phyloP scores from a whole-genome alignment of 2,888 invertebrate species.

The Dilophus febrilis region DNA sequence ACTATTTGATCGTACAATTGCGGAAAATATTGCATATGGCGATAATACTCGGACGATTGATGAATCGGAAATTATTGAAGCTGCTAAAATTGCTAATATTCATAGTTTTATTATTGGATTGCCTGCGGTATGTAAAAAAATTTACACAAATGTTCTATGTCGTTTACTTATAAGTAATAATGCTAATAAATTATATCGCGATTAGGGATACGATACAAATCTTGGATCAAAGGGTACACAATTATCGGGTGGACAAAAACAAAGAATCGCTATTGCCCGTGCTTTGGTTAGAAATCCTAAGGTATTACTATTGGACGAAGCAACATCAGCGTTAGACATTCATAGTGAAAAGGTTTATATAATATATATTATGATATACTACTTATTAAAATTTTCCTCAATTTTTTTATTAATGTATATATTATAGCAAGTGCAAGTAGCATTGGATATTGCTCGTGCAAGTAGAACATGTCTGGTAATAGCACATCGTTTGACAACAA shows the following conservation, averaged over 20 bases:
- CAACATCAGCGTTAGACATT: slow-evolving; percentile 62
- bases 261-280: slow-evolving; percentile 67
- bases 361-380: neutral
- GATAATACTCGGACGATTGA: slow-evolving; percentile 49
- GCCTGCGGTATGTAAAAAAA: slow-evolving; percentile 34
- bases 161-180: too few relatives aligned
- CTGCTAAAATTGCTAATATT: slow-evolving; percentile 61
- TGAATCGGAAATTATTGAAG: slow-evolving; percentile 54
- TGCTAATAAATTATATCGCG: too few relatives aligned
- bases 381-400: neutral
- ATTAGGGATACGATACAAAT: slow-evolving; percentile 53
- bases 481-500: slow-evolving; percentile 70
- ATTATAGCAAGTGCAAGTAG: slow-evolving; percentile 56
- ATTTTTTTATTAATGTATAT: neutral
- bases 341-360: slow-evolving; percentile 50
- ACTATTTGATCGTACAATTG: slow-evolving; percentile 64
- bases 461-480: slow-evolving; percentile 74
- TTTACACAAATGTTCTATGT: slow-evolving; percentile 32
- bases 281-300: slow-evolving; percentile 58
- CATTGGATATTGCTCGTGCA: slow-evolving; percentile 62
- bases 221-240: slow-evolving; percentile 63
- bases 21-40: slow-evolving; percentile 77
- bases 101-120: slow-evolving; percentile 57
- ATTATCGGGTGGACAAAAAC: slow-evolving; percentile 74
- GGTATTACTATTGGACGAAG: slow-evolving; percentile 57